Evolutionary conservation across 2,888 invertebrate genomes (phyloP).

Genomic region (Hartigia nigra): DNA sequence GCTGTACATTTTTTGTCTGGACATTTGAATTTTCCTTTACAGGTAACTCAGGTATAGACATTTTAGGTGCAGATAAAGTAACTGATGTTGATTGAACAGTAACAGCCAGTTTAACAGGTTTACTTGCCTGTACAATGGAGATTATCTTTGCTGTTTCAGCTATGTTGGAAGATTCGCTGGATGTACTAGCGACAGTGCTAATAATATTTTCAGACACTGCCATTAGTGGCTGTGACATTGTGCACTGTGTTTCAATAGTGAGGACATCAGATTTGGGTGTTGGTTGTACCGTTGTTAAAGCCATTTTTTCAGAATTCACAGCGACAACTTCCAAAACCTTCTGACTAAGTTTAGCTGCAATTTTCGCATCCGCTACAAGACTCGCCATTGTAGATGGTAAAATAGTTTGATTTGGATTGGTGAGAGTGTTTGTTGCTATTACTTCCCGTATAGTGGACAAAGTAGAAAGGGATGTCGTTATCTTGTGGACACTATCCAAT

Average conservation of each 20-base stretch:
- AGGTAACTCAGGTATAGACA: constrained; percentile 49
- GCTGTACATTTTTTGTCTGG: constrained; percentile 7
- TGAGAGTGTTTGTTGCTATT: constrained; percentile 28
- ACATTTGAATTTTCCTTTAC: constrained; percentile 30
- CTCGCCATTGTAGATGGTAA: constrained; percentile 45
- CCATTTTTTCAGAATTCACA: constrained; percentile 23
- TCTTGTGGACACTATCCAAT: constrained; percentile 22
- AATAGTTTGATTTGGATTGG: constrained; percentile 38
- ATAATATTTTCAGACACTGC: neutral
- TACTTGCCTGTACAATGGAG: constrained; percentile 12
- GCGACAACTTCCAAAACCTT: constrained; percentile 29
- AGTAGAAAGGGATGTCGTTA: constrained; percentile 22
- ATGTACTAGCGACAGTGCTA: neutral
- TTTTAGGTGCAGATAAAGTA: constrained; percentile 50
- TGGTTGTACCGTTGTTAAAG: neutral
- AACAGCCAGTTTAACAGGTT: constrained; percentile 41
- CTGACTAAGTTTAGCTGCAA: constrained; percentile 53
- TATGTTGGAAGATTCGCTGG: neutral
- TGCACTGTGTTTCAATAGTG: neutral
- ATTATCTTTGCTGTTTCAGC: constrained; percentile 27
- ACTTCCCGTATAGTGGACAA: constrained; percentile 31
- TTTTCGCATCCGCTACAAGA: constrained; percentile 56
- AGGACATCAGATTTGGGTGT: neutral
- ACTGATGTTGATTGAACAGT: constrained; percentile 52
- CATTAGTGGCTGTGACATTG: neutral